Conservation (phyloP, 2,888 invertebrate species). For the Thumatha senex region DNA sequence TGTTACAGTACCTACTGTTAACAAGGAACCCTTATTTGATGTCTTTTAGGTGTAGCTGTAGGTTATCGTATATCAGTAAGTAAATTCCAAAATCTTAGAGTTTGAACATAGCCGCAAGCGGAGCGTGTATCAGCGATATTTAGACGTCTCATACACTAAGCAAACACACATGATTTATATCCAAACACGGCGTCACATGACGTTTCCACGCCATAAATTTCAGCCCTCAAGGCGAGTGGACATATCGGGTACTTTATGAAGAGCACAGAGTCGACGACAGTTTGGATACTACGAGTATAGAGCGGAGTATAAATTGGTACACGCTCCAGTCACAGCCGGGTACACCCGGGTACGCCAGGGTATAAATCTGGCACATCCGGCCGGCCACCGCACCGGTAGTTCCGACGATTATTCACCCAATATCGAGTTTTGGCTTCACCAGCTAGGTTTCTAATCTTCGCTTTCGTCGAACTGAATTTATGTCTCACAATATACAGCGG, state of each 20-base stretch:
- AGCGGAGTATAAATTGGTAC: conserved; percentile 44
- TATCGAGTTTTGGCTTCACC: conserved; percentile 83
- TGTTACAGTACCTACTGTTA: background rate
- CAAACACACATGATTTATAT: conserved; percentile 78
- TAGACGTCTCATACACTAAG: conserved; percentile 67
- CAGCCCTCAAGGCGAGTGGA: conserved; percentile 75
- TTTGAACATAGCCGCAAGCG: conserved; percentile 41
- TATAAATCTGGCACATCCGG: conserved; percentile 82
- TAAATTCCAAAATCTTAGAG: conserved; percentile 31
- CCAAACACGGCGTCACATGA: conserved; percentile 73
- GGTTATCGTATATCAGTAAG: no score
- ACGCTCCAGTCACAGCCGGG: conserved; percentile 56
- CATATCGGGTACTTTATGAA: conserved; percentile 78
- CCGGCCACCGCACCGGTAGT: conserved; percentile 79
- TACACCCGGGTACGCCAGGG: conserved; percentile 55
- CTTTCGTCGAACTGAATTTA: conserved; percentile 72
- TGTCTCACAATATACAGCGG: conserved; percentile 44
- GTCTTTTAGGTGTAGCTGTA: no score
- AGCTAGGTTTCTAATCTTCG: conserved; percentile 77
- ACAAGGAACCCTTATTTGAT: background rate
- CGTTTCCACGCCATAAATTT: conserved; percentile 81
- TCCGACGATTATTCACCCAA: conserved; percentile 82
- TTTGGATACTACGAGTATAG: conserved; percentile 55
- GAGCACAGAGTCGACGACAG: conserved; percentile 70
- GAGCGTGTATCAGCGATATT: conserved; percentile 50